Percentiles rank a stretch among this genome's conserved stretches.
These are phyloP conservation scores for Picathartes gymnocephalus DNA, from an alignment of 2,113 vertebrate species.

Conservation along the genomic window DNA sequence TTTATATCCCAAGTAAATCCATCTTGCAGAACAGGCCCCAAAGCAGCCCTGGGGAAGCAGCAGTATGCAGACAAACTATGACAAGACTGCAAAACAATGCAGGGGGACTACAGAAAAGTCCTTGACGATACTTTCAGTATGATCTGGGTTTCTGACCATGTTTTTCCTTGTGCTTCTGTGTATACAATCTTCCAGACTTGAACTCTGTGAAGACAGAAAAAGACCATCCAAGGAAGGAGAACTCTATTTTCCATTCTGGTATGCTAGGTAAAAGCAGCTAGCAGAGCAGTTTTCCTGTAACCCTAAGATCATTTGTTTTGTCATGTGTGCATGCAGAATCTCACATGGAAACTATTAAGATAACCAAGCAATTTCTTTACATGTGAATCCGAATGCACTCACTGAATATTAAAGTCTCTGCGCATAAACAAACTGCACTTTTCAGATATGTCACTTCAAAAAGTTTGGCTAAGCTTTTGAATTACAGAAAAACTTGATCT, in stretches of 20 bases:
- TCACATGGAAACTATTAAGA: neutral
- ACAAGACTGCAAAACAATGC: neutral
- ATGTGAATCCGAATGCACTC: neutral
- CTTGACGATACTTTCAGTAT: neutral
- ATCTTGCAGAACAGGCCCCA: neutral
- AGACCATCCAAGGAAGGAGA: neutral
- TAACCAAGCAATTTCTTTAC: neutral
- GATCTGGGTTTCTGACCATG: neutral
- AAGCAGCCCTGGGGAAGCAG: neutral
- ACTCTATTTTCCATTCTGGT: neutral
- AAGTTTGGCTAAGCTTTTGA: neutral
- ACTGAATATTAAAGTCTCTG: neutral
- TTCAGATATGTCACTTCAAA: neutral
- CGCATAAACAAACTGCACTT: neutral
- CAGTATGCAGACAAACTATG: neutral
- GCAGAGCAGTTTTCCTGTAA: neutral
- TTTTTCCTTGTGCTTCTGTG: neutral
- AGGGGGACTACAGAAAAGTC: neutral
- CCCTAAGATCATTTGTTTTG: neutral
- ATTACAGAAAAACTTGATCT: neutral
- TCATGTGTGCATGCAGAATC: neutral
- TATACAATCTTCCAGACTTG: neutral
- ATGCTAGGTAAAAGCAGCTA: neutral
- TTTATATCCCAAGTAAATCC: neutral
- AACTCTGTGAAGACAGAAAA: neutral